Conservation (phyloP, 2,113 vertebrate genomes). For the Diadophis punctatus region DNA sequence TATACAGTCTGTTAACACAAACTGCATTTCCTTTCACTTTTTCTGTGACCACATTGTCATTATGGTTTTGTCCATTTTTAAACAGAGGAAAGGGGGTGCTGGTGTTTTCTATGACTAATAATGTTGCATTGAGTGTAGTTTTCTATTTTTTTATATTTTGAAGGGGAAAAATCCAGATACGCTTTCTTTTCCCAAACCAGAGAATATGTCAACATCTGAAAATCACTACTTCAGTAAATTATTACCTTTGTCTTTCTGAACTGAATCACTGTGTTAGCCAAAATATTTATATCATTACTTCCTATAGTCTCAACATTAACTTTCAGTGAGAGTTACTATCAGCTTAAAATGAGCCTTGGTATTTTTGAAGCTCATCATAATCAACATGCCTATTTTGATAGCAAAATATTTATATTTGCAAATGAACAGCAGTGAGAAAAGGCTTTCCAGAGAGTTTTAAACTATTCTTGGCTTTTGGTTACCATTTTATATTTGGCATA, state of each 20-base stretch:
- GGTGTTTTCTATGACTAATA: constrained; percentile 32
- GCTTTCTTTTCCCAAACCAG: constrained; percentile 8
- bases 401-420: constrained; percentile 3
- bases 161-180: neutral
- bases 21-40: constrained; percentile 33
- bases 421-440: neutral
- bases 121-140: neutral
- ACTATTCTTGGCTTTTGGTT: neutral
- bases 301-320: constrained; percentile 31
- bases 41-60: constrained; percentile 24
- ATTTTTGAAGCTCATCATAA: neutral
- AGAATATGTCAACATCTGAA: constrained; percentile 33
- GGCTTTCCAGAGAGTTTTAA: neutral
- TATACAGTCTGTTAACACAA: constrained; percentile 49
- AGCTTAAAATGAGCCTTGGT: neutral
- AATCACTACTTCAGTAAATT: constrained; percentile 31
- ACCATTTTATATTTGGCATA: constrained; percentile 30
- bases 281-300: constrained; percentile 29
- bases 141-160: constrained; percentile 13
- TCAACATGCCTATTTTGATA: neutral
- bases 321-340: constrained; percentile 8
- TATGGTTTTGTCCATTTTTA: constrained; percentile 30
- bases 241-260: constrained; percentile 37
- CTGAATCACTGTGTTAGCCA: constrained; percentile 27
- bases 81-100: constrained; percentile 31